phyloP scores from a whole-genome alignment of 2,797 vertebrate genomes.

The Takifugu ocellatus region DNA sequence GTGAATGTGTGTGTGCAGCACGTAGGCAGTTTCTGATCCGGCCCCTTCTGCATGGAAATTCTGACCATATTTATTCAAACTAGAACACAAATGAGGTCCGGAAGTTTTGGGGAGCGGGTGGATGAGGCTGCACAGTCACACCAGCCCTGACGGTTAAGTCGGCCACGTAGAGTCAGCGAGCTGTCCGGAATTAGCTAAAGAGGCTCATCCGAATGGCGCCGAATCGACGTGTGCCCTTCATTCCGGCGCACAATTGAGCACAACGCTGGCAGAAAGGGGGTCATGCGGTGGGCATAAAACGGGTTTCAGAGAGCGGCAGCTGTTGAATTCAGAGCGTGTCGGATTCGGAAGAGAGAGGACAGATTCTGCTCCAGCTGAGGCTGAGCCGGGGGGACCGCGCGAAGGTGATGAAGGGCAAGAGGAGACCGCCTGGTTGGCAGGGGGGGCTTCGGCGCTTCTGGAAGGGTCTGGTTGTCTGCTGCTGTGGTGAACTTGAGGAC shows the following conservation, averaged over 20 bases:
- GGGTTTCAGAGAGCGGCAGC: constrained; percentile 2
- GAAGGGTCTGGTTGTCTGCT: constrained; percentile 30
- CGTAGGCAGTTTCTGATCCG: too few relatives aligned
- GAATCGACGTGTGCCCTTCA: constrained; percentile 53
- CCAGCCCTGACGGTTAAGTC: neutral
- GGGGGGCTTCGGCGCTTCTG: constrained; percentile 24
- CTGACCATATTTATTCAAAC: constrained; percentile 44
- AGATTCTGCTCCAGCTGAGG: neutral
- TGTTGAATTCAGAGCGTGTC: constrained; percentile 21
- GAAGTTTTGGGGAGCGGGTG: neutral
- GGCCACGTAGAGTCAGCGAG: too few relatives aligned
- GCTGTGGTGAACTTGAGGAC: constrained; percentile 32
- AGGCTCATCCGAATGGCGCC: constrained; percentile 21
- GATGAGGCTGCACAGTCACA: constrained; percentile 4
- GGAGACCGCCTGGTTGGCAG: constrained; percentile 20
- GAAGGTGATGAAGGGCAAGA: constrained; percentile 31
- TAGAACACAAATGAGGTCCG: constrained; percentile 36
- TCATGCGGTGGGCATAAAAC: constrained; percentile 21
- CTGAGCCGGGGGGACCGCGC: neutral
- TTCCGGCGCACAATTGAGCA: constrained; percentile 43
- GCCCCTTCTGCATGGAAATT: too few relatives aligned
- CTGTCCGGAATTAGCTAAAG: constrained; percentile 31
- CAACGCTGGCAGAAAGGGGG: constrained; percentile 4
- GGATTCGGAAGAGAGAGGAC: constrained; percentile 5
- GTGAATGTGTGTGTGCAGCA: too few relatives aligned